phyloP scores from a whole-genome alignment of 2,888 invertebrate species.

The Caenorhabditis panamensis region DNA sequence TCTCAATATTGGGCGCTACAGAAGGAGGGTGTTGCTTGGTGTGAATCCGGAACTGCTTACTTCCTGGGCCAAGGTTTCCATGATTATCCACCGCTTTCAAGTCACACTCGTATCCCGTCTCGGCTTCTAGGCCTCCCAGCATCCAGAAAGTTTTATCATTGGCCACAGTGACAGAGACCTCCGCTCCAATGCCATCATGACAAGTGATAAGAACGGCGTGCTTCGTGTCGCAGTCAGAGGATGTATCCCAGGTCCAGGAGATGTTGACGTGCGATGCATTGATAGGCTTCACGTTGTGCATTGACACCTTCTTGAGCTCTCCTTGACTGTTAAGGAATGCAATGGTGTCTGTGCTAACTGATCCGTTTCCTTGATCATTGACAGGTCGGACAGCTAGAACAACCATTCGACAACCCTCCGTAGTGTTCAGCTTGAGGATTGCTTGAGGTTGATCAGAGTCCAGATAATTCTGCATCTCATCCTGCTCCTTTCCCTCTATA shows the following conservation, averaged over 20 bases:
- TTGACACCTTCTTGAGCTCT: constrained; percentile 68
- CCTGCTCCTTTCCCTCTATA: constrained; percentile 23
- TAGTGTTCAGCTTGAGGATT: constrained; percentile 62
- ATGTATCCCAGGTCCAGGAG: constrained; percentile 73
- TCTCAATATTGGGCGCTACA: constrained; percentile 64
- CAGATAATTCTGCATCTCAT: constrained; percentile 27
- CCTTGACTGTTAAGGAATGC: constrained; percentile 72
- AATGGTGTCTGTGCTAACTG: constrained; percentile 72
- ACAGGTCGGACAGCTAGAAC: constrained; percentile 75
- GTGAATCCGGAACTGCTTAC: constrained; percentile 53
- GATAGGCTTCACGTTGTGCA: constrained; percentile 66
- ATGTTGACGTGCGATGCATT: constrained; percentile 77
- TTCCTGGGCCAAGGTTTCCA: constrained; percentile 59
- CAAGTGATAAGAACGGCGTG: constrained; percentile 55
- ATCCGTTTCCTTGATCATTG: constrained; percentile 76
- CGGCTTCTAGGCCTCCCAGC: constrained; percentile 66
- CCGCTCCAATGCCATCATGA: constrained; percentile 12
- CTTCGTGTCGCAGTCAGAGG: constrained; percentile 56
- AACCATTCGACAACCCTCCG: constrained; percentile 70
- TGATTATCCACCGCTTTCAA: constrained; percentile 73
- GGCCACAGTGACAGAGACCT: constrained; percentile 60
- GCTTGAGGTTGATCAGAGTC: constrained; percentile 63
- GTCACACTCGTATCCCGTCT: constrained; percentile 70
- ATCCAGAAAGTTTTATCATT: constrained; percentile 67
- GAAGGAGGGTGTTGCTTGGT: constrained; percentile 74